phyloP scores from a whole-genome alignment of 2,113 vertebrate species.

The Labrus mixtus region DNA sequence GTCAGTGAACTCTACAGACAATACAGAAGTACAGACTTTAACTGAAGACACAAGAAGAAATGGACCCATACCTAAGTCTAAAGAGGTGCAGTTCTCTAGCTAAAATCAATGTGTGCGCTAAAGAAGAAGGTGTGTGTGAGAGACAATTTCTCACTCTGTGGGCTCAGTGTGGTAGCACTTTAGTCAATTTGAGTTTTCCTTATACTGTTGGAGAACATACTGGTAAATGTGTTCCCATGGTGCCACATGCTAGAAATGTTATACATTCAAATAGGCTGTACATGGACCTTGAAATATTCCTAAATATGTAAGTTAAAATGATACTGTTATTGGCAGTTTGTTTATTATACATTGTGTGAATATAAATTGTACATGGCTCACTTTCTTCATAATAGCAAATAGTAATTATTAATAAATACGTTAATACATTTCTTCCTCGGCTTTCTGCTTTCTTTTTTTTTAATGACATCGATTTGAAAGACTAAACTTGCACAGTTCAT shows the following conservation, averaged over 20 bases:
- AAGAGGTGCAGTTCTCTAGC: conserved; percentile 57
- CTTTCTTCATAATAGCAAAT: conserved; percentile 74
- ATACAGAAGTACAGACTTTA: conserved; percentile 25
- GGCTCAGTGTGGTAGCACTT: conserved; percentile 69
- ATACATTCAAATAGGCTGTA: conserved; percentile 76
- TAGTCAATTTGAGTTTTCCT: conserved; percentile 56
- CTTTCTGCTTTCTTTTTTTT: conserved; percentile 13
- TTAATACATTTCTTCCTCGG: conserved; percentile 45
- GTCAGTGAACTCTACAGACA: conserved; percentile 33
- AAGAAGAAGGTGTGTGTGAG: background rate
- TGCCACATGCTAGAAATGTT: conserved; percentile 78
- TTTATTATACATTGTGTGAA: conserved; percentile 76
- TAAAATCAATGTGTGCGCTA: conserved; percentile 30
- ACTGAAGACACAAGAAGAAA: conserved; percentile 46
- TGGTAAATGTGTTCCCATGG: conserved; percentile 67
- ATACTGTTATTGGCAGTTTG: conserved; percentile 78
- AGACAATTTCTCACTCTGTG: conserved; percentile 47
- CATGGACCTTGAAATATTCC: conserved; percentile 69
- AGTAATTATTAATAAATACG: conserved; percentile 79
- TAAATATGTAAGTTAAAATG: conserved; percentile 67
- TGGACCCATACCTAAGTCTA: conserved; percentile 51
- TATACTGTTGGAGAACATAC: conserved; percentile 42
- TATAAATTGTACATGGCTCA: conserved; percentile 76
- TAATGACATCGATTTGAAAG: background rate
- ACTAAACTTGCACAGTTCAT: background rate